Evolutionary conservation across 2,797 vertebrate species (phyloP).

Genomic region (Anniella stebbinsi): DNA sequence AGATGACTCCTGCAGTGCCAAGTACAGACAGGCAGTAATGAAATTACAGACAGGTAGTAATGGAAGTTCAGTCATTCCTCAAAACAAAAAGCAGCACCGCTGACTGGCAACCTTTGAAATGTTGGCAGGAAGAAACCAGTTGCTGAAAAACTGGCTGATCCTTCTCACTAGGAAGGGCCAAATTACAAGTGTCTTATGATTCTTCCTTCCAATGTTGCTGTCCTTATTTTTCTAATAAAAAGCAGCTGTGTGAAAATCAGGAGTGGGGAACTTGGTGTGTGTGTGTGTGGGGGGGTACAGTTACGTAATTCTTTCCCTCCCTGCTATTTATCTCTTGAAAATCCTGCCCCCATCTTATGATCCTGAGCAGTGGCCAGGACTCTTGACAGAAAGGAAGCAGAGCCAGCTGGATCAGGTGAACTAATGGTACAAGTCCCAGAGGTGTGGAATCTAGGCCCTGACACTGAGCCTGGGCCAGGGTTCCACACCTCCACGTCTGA

Average conservation of each 20-base stretch:
- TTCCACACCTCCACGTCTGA: too few relatives aligned
- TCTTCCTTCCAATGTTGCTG: not conserved
- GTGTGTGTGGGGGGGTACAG: too few relatives aligned
- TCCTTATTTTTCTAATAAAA: not conserved
- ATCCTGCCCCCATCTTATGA: not conserved
- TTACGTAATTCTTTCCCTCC: not conserved
- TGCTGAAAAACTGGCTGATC: fast-evolving
- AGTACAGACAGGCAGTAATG: not conserved
- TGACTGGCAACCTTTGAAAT: not conserved
- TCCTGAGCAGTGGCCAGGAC: not conserved
- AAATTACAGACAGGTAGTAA: not conserved
- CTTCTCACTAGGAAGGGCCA: not conserved
- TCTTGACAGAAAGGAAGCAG: not conserved
- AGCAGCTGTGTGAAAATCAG: not conserved
- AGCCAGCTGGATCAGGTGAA: not conserved
- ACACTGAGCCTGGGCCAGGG: not conserved
- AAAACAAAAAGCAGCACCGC: not conserved
- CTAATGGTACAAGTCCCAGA: not conserved
- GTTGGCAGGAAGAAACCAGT: too few relatives aligned
- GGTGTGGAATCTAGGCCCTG: not conserved
- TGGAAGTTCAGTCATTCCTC: not conserved
- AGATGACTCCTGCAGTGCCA: not conserved
- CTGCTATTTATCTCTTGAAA: not conserved
- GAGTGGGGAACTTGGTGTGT: too few relatives aligned
- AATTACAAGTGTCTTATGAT: not conserved